Evolutionary conservation across 2,797 vertebrate species (phyloP).

Genomic region (Rhabdomys pumilio): DNA sequence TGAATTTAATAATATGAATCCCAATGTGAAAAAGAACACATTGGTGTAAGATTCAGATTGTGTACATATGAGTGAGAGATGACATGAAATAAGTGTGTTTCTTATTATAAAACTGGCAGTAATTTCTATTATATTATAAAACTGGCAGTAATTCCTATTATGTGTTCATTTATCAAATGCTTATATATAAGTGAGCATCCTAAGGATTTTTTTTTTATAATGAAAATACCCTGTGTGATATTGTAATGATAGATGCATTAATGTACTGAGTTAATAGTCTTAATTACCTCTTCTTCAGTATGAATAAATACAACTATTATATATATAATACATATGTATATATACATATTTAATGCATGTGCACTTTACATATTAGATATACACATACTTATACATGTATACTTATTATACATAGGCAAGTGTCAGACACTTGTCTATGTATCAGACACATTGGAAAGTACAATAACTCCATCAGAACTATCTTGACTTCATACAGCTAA

Average conservation of each 20-base stretch:
- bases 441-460: background rate
- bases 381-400: background rate
- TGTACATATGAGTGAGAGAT: background rate
- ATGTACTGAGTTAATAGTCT: background rate
- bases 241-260: background rate
- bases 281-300: background rate
- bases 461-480: background rate
- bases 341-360: background rate
- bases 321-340: no score
- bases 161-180: background rate
- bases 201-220: background rate
- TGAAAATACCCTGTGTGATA: background rate
- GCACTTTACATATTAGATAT: background rate
- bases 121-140: background rate
- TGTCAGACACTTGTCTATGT: background rate
- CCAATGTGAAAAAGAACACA: background rate
- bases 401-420: background rate
- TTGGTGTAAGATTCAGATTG: background rate
- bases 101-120: background rate
- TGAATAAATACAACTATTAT: background rate
- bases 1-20: constrained; percentile 40
- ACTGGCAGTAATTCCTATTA: background rate
- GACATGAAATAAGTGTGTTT: background rate
- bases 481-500: background rate
- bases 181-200: background rate